These are phyloP conservation scores for Ptychochromis oligacanthus DNA, from an alignment of 2,113 vertebrate species.

Conservation along the genomic window DNA sequence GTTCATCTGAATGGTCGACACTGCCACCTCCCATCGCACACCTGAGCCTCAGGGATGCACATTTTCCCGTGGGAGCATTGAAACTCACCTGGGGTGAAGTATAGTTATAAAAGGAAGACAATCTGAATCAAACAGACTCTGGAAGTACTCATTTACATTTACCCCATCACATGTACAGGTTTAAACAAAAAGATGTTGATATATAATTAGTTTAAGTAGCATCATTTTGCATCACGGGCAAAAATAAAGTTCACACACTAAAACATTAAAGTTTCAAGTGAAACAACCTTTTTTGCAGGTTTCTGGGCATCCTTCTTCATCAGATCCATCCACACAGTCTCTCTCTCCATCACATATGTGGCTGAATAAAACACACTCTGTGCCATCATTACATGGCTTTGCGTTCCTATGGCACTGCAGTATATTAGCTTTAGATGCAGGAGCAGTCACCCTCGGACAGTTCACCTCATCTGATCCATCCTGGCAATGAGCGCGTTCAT, in stretches of 20 bases:
- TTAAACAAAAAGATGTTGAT: neutral
- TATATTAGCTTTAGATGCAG: neutral
- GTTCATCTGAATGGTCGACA: no score
- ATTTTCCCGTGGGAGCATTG: no score
- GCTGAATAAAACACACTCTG: slow-evolving; percentile 77
- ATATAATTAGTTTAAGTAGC: neutral
- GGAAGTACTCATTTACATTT: no score
- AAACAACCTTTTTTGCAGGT: slow-evolving; percentile 58
- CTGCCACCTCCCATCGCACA: no score
- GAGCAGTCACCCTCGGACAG: slow-evolving; percentile 60
- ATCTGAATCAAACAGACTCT: no score
- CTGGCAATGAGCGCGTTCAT: slow-evolving; percentile 80
- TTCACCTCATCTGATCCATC: slow-evolving; percentile 84
- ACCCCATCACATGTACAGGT: neutral
- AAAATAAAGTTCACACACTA: neutral
- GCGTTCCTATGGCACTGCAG: slow-evolving; percentile 67
- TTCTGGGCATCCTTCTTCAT: slow-evolving; percentile 75
- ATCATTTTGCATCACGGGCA: accelerated
- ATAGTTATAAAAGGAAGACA: no score
- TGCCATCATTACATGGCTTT: slow-evolving; percentile 74
- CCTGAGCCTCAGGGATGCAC: no score
- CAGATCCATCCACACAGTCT: slow-evolving; percentile 87
- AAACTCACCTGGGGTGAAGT: no score
- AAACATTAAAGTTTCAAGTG: neutral
- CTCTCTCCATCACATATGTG: slow-evolving; percentile 85